These are phyloP conservation scores for Protosalanx chinensis DNA, from an alignment of 2,797 vertebrate genomes.

Conservation along the genomic window DNA sequence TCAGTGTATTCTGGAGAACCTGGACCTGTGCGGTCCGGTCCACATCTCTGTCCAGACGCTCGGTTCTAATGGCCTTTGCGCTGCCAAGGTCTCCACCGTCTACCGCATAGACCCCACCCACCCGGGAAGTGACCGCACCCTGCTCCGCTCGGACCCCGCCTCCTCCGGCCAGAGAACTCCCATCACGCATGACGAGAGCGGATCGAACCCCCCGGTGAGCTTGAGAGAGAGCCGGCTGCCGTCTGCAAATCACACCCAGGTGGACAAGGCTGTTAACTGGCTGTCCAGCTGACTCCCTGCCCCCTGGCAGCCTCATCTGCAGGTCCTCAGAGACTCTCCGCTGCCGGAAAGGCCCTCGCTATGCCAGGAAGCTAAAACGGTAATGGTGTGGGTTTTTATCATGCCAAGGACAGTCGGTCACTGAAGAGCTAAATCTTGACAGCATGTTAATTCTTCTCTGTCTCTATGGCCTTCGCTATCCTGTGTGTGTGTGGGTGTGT, in stretches of 20 bases:
- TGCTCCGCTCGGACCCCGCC: slow-evolving; percentile 13
- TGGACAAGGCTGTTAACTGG: neutral
- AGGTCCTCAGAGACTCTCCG: slow-evolving; percentile 9
- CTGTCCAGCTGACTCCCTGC: neutral
- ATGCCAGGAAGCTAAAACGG: slow-evolving; percentile 22
- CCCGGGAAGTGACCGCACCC: neutral
- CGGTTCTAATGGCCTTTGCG: slow-evolving; percentile 60
- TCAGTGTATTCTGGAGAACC: slow-evolving; percentile 63
- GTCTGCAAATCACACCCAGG: neutral
- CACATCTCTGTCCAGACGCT: slow-evolving; percentile 57
- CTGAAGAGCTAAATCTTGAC: neutral
- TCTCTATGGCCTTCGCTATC: neutral
- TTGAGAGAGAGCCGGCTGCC: neutral
- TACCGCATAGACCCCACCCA: slow-evolving; percentile 1
- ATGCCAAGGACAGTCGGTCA: neutral
- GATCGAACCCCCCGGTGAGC: slow-evolving; percentile 33
- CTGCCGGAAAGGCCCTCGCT: slow-evolving; percentile 18
- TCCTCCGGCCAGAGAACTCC: neutral
- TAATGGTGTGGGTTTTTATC: slow-evolving; percentile 16
- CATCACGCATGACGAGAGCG: neutral
- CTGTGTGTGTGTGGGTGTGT: slow-evolving; percentile 1
- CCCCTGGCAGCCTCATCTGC: neutral
- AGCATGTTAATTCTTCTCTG: neutral
- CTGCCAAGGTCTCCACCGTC: slow-evolving; percentile 43
- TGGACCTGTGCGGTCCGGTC: slow-evolving; percentile 48